These are phyloP conservation scores for Galerucella calmariensis DNA, from an alignment of 2,888 invertebrate species.

Conservation along the genomic window DNA sequence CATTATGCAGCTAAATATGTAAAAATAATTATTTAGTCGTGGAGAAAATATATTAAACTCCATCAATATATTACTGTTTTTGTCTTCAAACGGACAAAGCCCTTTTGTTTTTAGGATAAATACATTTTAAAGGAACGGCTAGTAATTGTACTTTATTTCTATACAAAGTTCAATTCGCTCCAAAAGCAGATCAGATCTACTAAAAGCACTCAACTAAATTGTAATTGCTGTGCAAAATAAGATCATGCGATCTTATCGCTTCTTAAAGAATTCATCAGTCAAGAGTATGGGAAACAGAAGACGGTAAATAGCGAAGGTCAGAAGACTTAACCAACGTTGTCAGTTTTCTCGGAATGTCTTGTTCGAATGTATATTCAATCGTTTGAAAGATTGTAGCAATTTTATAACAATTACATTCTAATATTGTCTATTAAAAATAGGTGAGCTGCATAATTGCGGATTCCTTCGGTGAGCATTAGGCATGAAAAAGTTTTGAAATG, in stretches of 20 bases:
- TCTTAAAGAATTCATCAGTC: slow-evolving; percentile 26
- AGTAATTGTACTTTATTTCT: neutral
- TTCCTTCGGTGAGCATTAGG: too few species aligned
- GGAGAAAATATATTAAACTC: too few species aligned
- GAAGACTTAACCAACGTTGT: neutral
- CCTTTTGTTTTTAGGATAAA: neutral
- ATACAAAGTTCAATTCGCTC: neutral
- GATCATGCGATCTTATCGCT: neutral
- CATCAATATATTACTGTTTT: too few species aligned
- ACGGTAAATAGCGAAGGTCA: neutral
- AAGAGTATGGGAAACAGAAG: neutral
- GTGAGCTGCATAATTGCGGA: too few species aligned
- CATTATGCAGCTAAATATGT: too few species aligned
- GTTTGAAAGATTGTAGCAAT: too few species aligned
- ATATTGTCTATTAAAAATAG: too few species aligned
- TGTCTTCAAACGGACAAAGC: too few species aligned
- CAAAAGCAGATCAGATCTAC: neutral
- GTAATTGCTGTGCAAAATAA: slow-evolving; percentile 3
- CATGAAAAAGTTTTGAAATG: too few species aligned
- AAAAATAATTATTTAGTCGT: too few species aligned
- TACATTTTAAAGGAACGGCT: neutral
- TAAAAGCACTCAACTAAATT: slow-evolving; percentile 12
- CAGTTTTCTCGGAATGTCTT: neutral
- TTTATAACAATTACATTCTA: too few species aligned
- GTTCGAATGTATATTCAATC: too few species aligned